Conservation (phyloP, 2,888 invertebrate genomes). For the Scaptomyza cyrtandrae region DNA sequence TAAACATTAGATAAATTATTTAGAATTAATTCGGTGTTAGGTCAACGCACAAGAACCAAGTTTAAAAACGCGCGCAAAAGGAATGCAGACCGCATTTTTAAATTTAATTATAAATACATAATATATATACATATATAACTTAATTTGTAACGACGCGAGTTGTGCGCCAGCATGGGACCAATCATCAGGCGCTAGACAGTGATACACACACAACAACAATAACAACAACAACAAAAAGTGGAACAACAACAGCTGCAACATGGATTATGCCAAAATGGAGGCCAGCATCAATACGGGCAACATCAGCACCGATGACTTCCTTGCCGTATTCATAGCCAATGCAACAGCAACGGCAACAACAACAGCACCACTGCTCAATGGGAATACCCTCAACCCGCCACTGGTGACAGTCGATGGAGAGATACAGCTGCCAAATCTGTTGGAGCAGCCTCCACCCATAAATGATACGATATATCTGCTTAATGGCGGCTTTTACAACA, state of each 20-base stretch:
- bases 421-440: slow-evolving; percentile 68
- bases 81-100: slow-evolving; percentile 44
- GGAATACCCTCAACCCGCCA: slow-evolving; percentile 75
- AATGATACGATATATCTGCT: slow-evolving; percentile 81
- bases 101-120: slow-evolving; percentile 59
- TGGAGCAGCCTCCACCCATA: slow-evolving; percentile 63
- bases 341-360: slow-evolving; percentile 56
- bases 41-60: slow-evolving; percentile 21
- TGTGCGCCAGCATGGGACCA: slow-evolving; percentile 70
- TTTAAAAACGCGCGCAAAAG: slow-evolving; percentile 15
- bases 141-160: slow-evolving; percentile 18
- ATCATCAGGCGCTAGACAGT: slow-evolving; percentile 64
- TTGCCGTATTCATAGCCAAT: slow-evolving; percentile 82
- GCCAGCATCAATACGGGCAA: slow-evolving; percentile 82
- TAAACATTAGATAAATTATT: slow-evolving; percentile 69
- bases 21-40: slow-evolving; percentile 61
- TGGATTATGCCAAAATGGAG: slow-evolving; percentile 82
- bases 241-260: slow-evolving; percentile 41
- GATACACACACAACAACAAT: slow-evolving; percentile 21
- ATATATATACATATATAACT: slow-evolving; percentile 32
- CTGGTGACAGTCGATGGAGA: slow-evolving; percentile 76
- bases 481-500: slow-evolving; percentile 73
- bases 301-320: slow-evolving; percentile 84
- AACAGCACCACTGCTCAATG: slow-evolving; percentile 19
- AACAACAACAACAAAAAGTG: slow-evolving; percentile 7